These are phyloP conservation scores for Thereuonema tuberculata DNA, from an alignment of 1,140 invertebrate species.

Conservation along the genomic window DNA sequence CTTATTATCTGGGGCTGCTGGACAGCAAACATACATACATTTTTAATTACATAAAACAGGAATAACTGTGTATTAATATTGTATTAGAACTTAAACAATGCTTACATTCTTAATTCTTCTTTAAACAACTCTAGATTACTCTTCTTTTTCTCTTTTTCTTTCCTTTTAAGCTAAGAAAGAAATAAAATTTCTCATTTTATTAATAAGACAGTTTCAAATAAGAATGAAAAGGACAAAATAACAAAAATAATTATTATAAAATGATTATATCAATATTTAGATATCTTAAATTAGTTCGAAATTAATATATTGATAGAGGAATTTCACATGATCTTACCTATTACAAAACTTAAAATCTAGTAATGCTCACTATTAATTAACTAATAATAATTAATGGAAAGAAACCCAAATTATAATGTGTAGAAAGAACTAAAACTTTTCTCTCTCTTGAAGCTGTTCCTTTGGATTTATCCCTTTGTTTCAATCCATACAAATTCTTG, in stretches of 20 bases:
- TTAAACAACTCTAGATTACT: constrained; percentile 96
- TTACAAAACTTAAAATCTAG: background rate
- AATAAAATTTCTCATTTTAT: constrained; percentile 12
- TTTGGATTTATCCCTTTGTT: too few relatives aligned
- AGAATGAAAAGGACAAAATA: background rate
- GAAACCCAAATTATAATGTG: too few relatives aligned
- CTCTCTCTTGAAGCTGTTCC: too few relatives aligned
- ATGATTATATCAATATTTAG: too few relatives aligned
- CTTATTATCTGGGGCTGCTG: too few relatives aligned
- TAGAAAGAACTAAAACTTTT: too few relatives aligned
- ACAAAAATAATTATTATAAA: background rate
- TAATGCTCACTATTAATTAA: background rate
- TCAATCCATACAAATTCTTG: too few relatives aligned
- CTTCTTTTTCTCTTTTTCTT: constrained; percentile 78
- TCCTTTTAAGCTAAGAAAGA: constrained; percentile 52
- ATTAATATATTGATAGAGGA: background rate
- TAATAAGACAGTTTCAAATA: background rate
- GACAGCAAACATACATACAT: too few relatives aligned
- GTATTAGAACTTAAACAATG: too few relatives aligned
- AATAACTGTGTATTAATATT: too few relatives aligned
- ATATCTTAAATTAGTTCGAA: too few relatives aligned
- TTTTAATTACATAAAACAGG: too few relatives aligned
- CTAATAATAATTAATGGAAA: background rate
- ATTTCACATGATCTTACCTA: background rate
- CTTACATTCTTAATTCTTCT: constrained; percentile 75